Evolutionary conservation across 1,140 invertebrate species (phyloP), one percentile per base, ranked within the genome.

Genomic region (Drosophila mojavensis): DNA sequence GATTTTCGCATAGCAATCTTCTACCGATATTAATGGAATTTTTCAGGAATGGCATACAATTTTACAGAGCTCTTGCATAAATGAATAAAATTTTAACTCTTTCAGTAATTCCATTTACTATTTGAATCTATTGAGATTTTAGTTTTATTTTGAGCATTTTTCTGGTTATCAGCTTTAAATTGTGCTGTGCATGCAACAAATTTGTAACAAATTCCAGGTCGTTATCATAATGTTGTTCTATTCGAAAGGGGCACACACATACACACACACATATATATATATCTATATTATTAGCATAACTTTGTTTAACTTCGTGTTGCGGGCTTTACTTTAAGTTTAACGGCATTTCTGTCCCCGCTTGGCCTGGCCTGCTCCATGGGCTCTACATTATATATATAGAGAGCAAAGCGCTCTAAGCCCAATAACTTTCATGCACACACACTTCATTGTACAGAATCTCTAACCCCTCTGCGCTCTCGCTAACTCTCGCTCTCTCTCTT

Each of bases 341-440:
- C 51, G 39, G 58, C 65, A 62, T 24, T 48, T 45, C 28, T 68
- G 17, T 24, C 15, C 30, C 50, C 15, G 24, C 30, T 28, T 24
- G 36, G 2, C 24, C 36, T 43, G 67, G 10, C 24, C 36, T 43
- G 67, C 43, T 50, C 50, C 58, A 15, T 43, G 43, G 53, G 33
- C 41, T 78, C 75, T 76, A 64, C 43, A 15, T 45, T 24, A 43
- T 80, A 75, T 86, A 76, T 72, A 76, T 85, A 88, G 78, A 82
- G 75, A 75, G 78, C 65, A 88, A 79, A 78, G 54, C 75, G 79
- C 60, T 63, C 74, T 83, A 82, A 84, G 76, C 76, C 76, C 81
- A 82, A 82, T 81, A 80, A 89, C 79, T 83, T 83, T 80, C 63
- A 64, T 56, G 28, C 20, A 63, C 45, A 66, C 68, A 71, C 62